Conservation (phyloP, 1,140 invertebrate genomes). For the Habropoda laboriosa region DNA sequence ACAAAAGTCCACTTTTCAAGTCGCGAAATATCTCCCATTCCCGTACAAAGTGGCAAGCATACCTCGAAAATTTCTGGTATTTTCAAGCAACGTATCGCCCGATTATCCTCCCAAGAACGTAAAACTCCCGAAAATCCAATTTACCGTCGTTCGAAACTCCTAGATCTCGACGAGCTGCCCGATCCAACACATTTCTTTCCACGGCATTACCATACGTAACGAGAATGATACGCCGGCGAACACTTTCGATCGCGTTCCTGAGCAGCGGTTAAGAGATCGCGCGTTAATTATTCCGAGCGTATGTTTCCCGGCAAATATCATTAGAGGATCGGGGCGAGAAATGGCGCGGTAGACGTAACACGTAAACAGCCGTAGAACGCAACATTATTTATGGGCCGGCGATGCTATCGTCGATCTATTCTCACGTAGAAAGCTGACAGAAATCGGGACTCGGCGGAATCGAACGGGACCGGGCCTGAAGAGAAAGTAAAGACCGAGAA, state of each 20-base stretch:
- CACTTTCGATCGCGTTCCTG: neutral
- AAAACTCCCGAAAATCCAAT: no score
- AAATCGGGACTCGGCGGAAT: neutral
- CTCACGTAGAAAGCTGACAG: constrained; percentile 29
- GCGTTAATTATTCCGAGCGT: constrained; percentile 24
- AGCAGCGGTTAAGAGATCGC: neutral
- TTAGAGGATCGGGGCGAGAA: constrained; percentile 7
- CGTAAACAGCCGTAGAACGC: constrained; percentile 27
- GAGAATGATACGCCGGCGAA: neutral
- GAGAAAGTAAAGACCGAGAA: constrained; percentile 38
- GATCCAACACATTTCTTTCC: no score
- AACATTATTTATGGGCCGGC: constrained; percentile 23
- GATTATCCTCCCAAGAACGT: no score
- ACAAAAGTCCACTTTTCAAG: no score
- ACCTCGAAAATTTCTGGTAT: no score
- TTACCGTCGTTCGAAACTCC: no score
- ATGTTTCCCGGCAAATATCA: constrained; percentile 22
- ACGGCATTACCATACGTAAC: neutral
- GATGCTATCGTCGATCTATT: constrained; percentile 36
- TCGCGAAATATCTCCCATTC: no score
- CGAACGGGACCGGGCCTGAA: neutral
- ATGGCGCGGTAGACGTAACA: constrained; percentile 11
- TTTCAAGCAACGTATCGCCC: no score
- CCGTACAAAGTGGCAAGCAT: no score
- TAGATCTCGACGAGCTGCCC: no score